Base-by-base conservation (phyloP, 1,140 invertebrate genomes). In the Onthophagus taurus region DNA sequence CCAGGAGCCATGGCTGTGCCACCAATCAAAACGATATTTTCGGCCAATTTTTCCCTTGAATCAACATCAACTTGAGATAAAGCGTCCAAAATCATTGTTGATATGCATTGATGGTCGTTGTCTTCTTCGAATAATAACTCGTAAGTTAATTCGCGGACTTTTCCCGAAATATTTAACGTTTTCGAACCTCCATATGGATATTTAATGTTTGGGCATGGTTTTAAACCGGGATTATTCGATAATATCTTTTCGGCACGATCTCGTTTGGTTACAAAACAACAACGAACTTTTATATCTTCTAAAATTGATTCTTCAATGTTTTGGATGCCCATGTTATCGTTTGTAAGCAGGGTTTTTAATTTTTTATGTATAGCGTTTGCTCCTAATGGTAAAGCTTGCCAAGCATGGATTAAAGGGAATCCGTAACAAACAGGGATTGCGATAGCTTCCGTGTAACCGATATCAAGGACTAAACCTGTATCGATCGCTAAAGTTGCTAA, bases 41-140 rank as follows among this genome's bases (percentile, higher is more conserved):
- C 80, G 1, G 85, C 79, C 21, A 95, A 66, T 13, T 68, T 60
- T 24, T 70, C 69, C 23, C 88, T 71, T 14, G 77, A 77, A 65
- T 94, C 89, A 30, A 89, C 68, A 52, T 60, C 56, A 66, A 86
- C 83, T 72, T 82, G 76, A 4, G 83, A 37, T 37, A 95, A 76
- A 18, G 86, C 70, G 66, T 91, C 83, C 7, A 94, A 60, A 51
- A 95, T 78, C 61, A 93, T 78, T n/a, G 84, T 85, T 6, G 86
- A 72, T 41, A 95, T 58, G 37, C 83, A 86, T n/a, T 81, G 72
- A 57, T 84, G 78, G 55, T 94, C 89, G 54, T 79, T 80, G 63
- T 90, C 86, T 49, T 79, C 71, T 61, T 89, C 80, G 73, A 92
- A 94, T 46, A 94, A 64, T 21, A 87, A 66, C 72, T 95, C 89